Percentiles rank a stretch among this genome's conserved stretches.
These are phyloP conservation scores for Microchrysa polita DNA, from an alignment of 2,888 invertebrate species.

Conservation along the genomic window DNA sequence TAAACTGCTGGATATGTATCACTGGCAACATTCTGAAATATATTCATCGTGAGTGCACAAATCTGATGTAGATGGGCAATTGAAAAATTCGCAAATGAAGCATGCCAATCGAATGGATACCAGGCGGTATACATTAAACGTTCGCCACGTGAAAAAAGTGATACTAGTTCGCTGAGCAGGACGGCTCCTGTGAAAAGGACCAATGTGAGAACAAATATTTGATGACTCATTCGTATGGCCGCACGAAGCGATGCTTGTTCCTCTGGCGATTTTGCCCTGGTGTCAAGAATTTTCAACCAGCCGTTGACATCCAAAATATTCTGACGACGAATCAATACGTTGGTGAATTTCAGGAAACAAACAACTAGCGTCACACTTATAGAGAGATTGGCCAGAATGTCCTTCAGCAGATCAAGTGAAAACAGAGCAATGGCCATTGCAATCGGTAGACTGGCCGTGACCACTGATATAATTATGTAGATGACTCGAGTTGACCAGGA, in stretches of 20 bases:
- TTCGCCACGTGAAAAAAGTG: background rate
- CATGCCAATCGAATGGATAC: conserved; percentile 42
- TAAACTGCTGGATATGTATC: conserved; percentile 27
- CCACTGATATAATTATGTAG: conserved; percentile 54
- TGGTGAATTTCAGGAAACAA: conserved; percentile 58
- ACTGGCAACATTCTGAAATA: conserved; percentile 18
- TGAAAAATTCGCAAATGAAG: background rate
- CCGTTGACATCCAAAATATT: conserved; percentile 54
- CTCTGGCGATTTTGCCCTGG: conserved; percentile 48
- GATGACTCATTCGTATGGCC: conserved; percentile 53
- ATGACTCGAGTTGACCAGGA: conserved; percentile 51
- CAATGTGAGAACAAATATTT: conserved; percentile 55
- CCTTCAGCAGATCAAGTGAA: conserved; percentile 53
- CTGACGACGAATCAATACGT: conserved; percentile 56
- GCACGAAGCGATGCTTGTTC: conserved; percentile 53
- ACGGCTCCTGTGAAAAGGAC: conserved; percentile 51
- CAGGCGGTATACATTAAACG: conserved; percentile 27
- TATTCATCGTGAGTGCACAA: background rate
- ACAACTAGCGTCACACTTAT: conserved; percentile 59
- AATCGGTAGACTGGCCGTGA: conserved; percentile 59
- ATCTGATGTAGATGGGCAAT: conserved; percentile 26
- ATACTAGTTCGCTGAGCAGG: background rate
- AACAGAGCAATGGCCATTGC: conserved; percentile 57
- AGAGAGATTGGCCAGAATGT: conserved; percentile 59
- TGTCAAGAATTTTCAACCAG: conserved; percentile 55